These are phyloP conservation scores for Mesochorus sp. DNA, from an alignment of 2,888 invertebrate species.

Conservation along the genomic window DNA sequence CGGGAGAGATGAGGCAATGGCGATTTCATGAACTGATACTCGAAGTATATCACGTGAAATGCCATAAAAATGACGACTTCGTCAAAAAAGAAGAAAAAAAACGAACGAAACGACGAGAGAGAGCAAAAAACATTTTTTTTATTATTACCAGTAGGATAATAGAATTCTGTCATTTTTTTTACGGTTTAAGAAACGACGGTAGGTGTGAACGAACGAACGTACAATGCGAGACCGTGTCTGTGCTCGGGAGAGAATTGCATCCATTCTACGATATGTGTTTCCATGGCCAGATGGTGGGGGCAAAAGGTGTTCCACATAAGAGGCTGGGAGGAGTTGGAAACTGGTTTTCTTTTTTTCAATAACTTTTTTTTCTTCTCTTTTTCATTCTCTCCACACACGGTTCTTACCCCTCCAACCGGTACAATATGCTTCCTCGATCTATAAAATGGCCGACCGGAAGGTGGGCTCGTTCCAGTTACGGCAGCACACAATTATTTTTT, in stretches of 20 bases:
- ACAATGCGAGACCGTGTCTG: slow-evolving; percentile 7
- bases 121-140: slow-evolving; percentile 29
- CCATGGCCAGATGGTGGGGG: slow-evolving; percentile 60
- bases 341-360: slow-evolving; percentile 65
- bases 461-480: slow-evolving; percentile 18
- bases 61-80: too few relatives aligned
- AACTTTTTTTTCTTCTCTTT: slow-evolving; percentile 33
- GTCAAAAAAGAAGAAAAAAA: slow-evolving; percentile 13
- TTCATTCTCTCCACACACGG: slow-evolving; percentile 2
- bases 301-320: slow-evolving; percentile 57
- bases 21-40: too few relatives aligned
- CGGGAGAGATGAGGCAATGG: too few relatives aligned
- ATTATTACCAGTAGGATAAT: slow-evolving; percentile 49
- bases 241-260: slow-evolving; percentile 32
- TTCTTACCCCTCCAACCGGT: slow-evolving; percentile 30
- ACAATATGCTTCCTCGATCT: slow-evolving; percentile 37
- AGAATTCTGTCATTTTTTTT: slow-evolving; percentile 39
- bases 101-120: neutral
- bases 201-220: slow-evolving; percentile 32
- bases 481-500: too few relatives aligned
- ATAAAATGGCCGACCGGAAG: slow-evolving; percentile 59
- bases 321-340: slow-evolving; percentile 70
- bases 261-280: slow-evolving; percentile 18
- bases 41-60: too few relatives aligned
- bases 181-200: slow-evolving; percentile 17